Evolutionary conservation across 2,113 vertebrate genomes (phyloP), one percentile per base, ranked within the genome.

Genomic region (Chiloscyllium plagiosum): DNA sequence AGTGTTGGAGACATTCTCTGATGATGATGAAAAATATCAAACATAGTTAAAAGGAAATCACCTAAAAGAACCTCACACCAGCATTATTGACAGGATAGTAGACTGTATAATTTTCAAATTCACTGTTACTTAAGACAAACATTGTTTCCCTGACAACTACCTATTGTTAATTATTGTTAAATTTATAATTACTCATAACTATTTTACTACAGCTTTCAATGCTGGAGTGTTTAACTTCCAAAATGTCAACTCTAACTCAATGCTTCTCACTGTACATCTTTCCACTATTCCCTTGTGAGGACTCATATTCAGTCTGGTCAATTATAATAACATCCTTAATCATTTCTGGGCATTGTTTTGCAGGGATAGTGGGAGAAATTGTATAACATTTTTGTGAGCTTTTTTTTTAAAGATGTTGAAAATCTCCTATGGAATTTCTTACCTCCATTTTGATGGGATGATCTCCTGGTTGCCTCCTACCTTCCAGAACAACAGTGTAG

Each of bases 1-100:
- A 90, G 10, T 90, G 26, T 26, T 90, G 33, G 87, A 90, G 87
- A 52, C 87, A 90, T 61, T 29, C 87, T 90, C 87, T 61, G 87
- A 61, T 33, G 87, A 61, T 90, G 52, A 33, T 61, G 20, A 61
- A 56, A 90, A 89, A 90, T 2, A 42, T 83, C 20, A 42, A 19
- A 42, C 37, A 42, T 6, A 83, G 80, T 83, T 83, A 83, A 83
- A 83, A 83, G 42, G 72, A 90, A 90, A 61, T 90, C 8, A 90
- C 61, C 87, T 56, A 61, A 26, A 90, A 90, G 52, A 26, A 61
- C 87, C 61, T 61, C 56, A 33, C 87, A 33, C 26, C 87, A 90
- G 26, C 52, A 90, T 61, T 33, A 52, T 61, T 33, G 10, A 90
- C 61, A 90, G 26, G 52, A 90, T 17, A 29, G 24, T 89, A 56